Percentiles rank a stretch among this genome's conserved stretches.
phyloP scores from a whole-genome alignment of 2,113 vertebrate genomes.

The Ageneiosus marmoratus region DNA sequence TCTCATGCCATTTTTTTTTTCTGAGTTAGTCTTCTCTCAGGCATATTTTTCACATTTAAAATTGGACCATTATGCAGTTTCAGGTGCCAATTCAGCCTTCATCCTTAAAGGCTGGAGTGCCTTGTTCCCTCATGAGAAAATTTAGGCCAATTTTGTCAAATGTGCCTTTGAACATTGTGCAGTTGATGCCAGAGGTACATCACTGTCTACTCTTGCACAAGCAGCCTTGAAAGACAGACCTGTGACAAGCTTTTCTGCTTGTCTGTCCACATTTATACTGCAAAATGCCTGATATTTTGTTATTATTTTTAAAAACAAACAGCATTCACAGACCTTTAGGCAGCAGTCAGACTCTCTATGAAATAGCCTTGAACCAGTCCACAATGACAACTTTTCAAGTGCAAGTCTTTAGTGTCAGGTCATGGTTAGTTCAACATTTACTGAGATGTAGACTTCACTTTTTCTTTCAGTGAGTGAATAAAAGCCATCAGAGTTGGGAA shows the following conservation, averaged over 20 bases:
- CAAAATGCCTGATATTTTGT: conserved; percentile 18
- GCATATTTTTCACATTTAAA: conserved; percentile 10
- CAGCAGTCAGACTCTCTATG: conserved; percentile 17
- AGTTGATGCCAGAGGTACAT: neutral
- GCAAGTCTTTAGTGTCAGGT: conserved; percentile 5
- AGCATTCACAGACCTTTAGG: neutral
- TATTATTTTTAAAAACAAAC: neutral
- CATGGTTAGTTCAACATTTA: conserved; percentile 6
- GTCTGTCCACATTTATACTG: conserved; percentile 27
- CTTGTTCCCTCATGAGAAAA: conserved; percentile 1
- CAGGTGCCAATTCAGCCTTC: conserved; percentile 1
- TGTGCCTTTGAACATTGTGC: conserved; percentile 1
- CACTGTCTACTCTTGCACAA: neutral
- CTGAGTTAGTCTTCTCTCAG: conserved; percentile 1
- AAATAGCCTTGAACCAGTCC: conserved; percentile 5
- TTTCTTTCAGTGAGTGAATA: neutral
- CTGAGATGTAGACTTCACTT: neutral
- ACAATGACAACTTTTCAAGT: neutral
- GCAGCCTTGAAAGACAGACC: neutral
- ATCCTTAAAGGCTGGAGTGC: conserved; percentile 10
- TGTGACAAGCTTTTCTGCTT: neutral
- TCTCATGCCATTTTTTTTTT: neutral
- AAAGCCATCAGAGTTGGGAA: conserved; percentile 8
- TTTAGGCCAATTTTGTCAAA: conserved; percentile 21
- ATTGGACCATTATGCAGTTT: conserved; percentile 18